Percentiles rank a stretch among this genome's conserved stretches.
Conservation (phyloP, 35 echinoderm and acorn worm species). For the Amphiura filiformis region DNA sequence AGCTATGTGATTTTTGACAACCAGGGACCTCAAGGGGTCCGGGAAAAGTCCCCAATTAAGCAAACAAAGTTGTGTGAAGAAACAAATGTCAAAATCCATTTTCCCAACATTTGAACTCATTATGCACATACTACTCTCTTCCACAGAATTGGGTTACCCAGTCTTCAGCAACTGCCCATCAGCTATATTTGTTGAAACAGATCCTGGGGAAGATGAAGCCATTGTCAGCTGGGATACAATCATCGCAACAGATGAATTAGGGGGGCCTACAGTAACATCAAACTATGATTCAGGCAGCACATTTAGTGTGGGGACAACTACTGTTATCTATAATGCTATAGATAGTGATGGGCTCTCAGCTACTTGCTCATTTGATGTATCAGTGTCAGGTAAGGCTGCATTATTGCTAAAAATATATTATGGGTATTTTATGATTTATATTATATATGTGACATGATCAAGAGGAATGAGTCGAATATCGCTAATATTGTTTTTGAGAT, state of each 20-base stretch:
- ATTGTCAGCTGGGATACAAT: constrained; percentile 21
- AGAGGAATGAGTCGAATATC: too few species aligned
- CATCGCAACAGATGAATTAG: constrained; percentile 15
- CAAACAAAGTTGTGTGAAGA: too few species aligned
- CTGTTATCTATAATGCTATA: constrained; percentile 23
- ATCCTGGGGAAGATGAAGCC: neutral
- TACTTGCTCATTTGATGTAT: constrained; percentile 23
- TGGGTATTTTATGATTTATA: too few species aligned
- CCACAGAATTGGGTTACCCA: neutral
- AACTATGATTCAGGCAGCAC: neutral
- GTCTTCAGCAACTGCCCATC: constrained; percentile 23
- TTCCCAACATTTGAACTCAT: too few species aligned
- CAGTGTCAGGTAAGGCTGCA: constrained; percentile 45
- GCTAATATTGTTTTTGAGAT: too few species aligned
- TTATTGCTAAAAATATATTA: neutral
- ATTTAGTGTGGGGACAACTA: constrained; percentile 15
- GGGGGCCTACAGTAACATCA: neutral
- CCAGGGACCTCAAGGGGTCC: too few species aligned
- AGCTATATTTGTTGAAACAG: neutral
- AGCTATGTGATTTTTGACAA: too few species aligned
- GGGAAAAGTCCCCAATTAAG: too few species aligned
- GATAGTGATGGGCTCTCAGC: constrained; percentile 22
- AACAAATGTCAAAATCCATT: too few species aligned
- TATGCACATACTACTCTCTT: too few species aligned
- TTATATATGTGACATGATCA: too few species aligned